Percentiles rank a stretch among this genome's conserved stretches.
phyloP scores from a whole-genome alignment of 2,797 vertebrate genomes.

The Bucorvus abyssinicus region DNA sequence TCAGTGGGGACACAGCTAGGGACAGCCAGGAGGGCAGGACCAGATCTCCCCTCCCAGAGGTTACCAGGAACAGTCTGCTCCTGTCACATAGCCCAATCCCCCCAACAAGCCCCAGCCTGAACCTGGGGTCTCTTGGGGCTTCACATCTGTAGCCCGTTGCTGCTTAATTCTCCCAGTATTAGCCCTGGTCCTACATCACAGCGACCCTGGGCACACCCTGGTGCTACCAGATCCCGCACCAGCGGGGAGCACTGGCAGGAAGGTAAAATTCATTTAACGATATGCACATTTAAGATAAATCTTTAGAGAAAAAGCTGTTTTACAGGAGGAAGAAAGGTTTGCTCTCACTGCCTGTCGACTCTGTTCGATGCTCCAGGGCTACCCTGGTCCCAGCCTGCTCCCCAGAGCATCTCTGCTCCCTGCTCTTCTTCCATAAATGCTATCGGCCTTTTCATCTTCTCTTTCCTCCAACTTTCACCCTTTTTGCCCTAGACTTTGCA shows the following conservation, averaged over 20 bases:
- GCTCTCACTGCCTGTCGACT: neutral
- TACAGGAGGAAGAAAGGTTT: neutral
- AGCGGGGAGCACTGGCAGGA: neutral
- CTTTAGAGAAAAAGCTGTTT: neutral
- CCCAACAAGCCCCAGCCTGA: neutral
- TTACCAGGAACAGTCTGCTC: neutral
- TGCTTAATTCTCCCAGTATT: neutral
- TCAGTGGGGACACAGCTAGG: neutral
- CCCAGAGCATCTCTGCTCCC: neutral
- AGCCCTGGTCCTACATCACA: neutral
- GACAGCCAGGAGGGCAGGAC: fast-evolving
- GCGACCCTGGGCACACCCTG: fast-evolving
- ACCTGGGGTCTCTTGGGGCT: neutral
- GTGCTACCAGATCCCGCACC: neutral
- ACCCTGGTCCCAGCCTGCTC: neutral
- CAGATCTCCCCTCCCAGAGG: neutral
- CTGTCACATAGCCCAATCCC: neutral
- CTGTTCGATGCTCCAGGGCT: neutral
- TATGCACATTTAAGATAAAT: neutral
- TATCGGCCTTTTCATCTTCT: neutral
- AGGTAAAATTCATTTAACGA: neutral
- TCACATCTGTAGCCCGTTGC: neutral
- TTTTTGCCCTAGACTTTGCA: neutral
- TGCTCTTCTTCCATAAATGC: neutral
- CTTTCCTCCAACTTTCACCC: neutral